Evolutionary conservation across 2,888 invertebrate species (phyloP), one percentile per base, ranked within the genome.

Genomic region (Tachina lurida): DNA sequence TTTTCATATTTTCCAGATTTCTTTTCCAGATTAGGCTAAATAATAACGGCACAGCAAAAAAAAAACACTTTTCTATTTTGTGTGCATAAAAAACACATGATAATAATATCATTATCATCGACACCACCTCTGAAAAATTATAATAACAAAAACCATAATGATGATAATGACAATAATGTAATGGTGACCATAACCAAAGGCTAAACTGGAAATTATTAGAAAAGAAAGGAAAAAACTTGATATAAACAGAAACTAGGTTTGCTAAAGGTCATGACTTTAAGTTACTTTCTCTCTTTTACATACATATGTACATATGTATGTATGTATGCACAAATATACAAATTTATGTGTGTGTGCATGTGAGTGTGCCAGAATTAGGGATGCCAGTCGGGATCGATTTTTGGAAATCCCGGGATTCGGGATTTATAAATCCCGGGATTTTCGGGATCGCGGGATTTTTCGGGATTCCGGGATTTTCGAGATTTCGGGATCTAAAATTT

Each of bases 211-310:
- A 76, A 76, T 56, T 68, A n/a, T 17, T 60, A 22, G 13, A 54
- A 41, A 19, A 22, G 22, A 15, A 22, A 19, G 15, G 15, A 15
- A 70, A 39, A 5, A 54, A 19, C 10, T 9, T 2, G n/a, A 67
- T n/a, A 31, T 67, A 31, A 47, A 65, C 22, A 22, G 22, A 65
- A 67, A 67, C 47, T 77, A 81, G 56, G 17, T 39, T 62, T 13
- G 9, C n/a, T 67, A 71, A 65, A 78, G 81, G 84, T 76, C 87
- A 79, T 82, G 75, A 67, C 65, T 60, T 65, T 71, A 3, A n/a
- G 31, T 76, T 31, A 52, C 31, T 4, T 31, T 31, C 31, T 31
- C 2, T 31, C 31, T 31, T 31, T 31, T 2, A 31, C 31, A 31
- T 31, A 31, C 22, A 22, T 22, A 22, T 3, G 3, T 22, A 22